Percentiles rank a stretch among this genome's conserved stretches.
Evolutionary conservation across 2,888 invertebrate species (phyloP).

Genomic region (Spisula subtruncata): DNA sequence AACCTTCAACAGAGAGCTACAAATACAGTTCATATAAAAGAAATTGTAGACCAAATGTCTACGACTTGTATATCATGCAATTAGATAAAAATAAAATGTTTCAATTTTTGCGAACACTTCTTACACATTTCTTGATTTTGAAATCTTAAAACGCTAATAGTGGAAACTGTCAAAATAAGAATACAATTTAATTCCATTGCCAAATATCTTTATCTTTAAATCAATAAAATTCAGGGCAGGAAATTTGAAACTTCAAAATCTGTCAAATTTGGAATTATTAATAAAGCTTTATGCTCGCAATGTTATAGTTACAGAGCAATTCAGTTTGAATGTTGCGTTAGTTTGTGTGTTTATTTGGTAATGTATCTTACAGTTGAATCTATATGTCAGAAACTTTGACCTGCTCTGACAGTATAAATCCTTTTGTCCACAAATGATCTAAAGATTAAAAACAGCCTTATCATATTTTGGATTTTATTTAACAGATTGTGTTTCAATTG

Average conservation of each 20-base stretch:
- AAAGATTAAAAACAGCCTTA: slow-evolving; percentile 67
- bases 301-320: slow-evolving; percentile 71
- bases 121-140: slow-evolving; percentile 49
- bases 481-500: slow-evolving; percentile 47
- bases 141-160: slow-evolving; percentile 54
- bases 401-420: slow-evolving; percentile 63
- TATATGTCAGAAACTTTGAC: slow-evolving; percentile 62
- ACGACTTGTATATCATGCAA: slow-evolving; percentile 11
- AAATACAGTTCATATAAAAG: slow-evolving; percentile 1
- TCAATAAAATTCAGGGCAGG: slow-evolving; percentile 70
- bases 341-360: slow-evolving; percentile 63
- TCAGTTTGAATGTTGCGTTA: slow-evolving; percentile 57
- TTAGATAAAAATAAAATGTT: slow-evolving; percentile 22
- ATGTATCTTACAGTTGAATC: slow-evolving; percentile 61
- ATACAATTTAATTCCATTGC: slow-evolving; percentile 53
- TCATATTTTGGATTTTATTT: slow-evolving; percentile 59
- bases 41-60: slow-evolving; percentile 7
- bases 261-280: slow-evolving; percentile 74
- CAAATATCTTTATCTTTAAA: slow-evolving; percentile 65
- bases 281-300: slow-evolving; percentile 65
- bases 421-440: slow-evolving; percentile 63
- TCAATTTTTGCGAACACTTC: slow-evolving; percentile 15
- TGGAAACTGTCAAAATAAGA: slow-evolving; percentile 56
- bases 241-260: slow-evolving; percentile 73
- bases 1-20: neutral